Conservation (phyloP, 2,797 vertebrate genomes). For the Lophotriccus pileatus region DNA sequence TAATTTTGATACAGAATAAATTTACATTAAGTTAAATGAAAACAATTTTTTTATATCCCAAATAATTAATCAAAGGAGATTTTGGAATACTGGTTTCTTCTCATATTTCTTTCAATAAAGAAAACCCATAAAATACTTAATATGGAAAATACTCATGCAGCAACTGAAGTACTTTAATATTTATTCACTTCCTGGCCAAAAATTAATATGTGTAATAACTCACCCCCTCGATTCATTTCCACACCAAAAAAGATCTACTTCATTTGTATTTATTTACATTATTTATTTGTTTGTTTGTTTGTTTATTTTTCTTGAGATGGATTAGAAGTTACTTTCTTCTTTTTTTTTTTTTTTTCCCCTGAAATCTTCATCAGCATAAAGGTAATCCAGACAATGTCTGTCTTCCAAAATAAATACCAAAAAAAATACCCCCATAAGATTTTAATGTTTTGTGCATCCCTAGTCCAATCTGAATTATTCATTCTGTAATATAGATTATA, state of each 20-base stretch:
- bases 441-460: neutral
- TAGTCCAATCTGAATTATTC: neutral
- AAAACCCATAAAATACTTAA: neutral
- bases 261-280: neutral
- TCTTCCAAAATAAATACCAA: neutral
- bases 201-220: neutral
- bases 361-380: neutral
- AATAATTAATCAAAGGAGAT: neutral
- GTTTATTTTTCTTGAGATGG: neutral
- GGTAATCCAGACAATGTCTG: neutral
- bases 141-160: neutral
- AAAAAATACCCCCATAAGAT: neutral
- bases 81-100: neutral
- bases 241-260: neutral
- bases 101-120: neutral
- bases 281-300: too few relatives aligned
- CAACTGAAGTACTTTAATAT: neutral
- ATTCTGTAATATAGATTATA: neutral
- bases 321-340: neutral
- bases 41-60: neutral
- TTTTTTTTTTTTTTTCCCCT: neutral
- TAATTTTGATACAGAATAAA: neutral
- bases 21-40: neutral
- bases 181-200: neutral
- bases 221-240: fast-evolving